Percentiles rank a stretch among this genome's conserved stretches.
These are phyloP conservation scores for Drosophila kepulauana DNA, from an alignment of 1,140 invertebrate genomes.

Conservation along the genomic window DNA sequence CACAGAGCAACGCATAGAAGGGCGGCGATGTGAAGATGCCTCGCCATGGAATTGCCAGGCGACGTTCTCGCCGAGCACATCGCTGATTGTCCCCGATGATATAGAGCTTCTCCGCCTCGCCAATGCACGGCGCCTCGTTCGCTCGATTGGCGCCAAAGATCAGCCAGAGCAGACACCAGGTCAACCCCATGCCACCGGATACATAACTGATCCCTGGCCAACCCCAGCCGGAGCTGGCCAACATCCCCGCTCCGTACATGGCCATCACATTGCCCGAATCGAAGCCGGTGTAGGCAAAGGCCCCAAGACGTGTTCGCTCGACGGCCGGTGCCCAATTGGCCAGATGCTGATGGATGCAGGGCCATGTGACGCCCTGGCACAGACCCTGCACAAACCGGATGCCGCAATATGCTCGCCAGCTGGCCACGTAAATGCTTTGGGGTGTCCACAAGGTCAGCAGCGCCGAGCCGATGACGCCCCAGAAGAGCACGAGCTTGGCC, in stretches of 20 bases:
- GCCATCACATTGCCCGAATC: slow-evolving; percentile 91
- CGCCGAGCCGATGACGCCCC: slow-evolving; percentile 86
- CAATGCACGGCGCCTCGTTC: slow-evolving; percentile 86
- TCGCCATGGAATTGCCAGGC: slow-evolving; percentile 88
- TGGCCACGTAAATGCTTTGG: slow-evolving; percentile 79
- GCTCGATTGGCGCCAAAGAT: slow-evolving; percentile 89
- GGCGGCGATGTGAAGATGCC: slow-evolving; percentile 92
- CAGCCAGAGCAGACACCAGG: slow-evolving; percentile 88
- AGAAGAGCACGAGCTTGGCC: slow-evolving; percentile 87
- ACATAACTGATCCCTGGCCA: slow-evolving; percentile 93
- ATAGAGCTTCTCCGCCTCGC: slow-evolving; percentile 87
- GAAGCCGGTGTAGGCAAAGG: slow-evolving; percentile 88
- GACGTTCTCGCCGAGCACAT: slow-evolving; percentile 27
- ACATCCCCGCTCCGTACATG: slow-evolving; percentile 87
- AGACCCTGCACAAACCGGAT: slow-evolving; percentile 92
- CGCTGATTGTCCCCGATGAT: slow-evolving; percentile 85
- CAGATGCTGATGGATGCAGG: slow-evolving; percentile 90
- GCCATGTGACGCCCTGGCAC: slow-evolving; percentile 91
- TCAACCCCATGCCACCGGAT: slow-evolving; percentile 88
- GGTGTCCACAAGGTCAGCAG: slow-evolving; percentile 86
- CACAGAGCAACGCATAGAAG: slow-evolving; percentile 93
- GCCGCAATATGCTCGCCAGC: slow-evolving; percentile 87
- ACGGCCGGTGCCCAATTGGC: slow-evolving; percentile 85
- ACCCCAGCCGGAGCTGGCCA: slow-evolving; percentile 88
- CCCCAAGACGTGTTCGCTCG: slow-evolving; percentile 87